These are phyloP conservation scores for Drosophila pectinifera DNA, from an alignment of 1,140 invertebrate genomes.

Conservation along the genomic window DNA sequence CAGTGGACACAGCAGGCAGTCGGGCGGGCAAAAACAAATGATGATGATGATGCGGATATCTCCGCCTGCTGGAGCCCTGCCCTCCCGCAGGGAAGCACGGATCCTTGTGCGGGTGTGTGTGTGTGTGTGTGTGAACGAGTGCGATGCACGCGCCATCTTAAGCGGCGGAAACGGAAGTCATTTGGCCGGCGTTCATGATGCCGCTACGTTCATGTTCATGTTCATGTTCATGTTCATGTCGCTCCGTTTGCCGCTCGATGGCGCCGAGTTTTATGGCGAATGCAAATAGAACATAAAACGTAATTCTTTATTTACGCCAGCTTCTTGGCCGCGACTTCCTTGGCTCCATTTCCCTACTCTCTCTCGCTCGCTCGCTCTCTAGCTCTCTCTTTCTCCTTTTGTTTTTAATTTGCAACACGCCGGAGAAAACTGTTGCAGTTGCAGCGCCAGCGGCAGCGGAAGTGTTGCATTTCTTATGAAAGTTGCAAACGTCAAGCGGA, in stretches of 20 bases:
- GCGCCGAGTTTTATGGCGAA: slow-evolving; percentile 70
- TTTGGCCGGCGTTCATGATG: slow-evolving; percentile 75
- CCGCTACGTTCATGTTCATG: slow-evolving; percentile 46
- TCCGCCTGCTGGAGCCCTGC: slow-evolving; percentile 17
- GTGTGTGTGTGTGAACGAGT: slow-evolving; percentile 38
- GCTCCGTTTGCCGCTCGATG: slow-evolving; percentile 48
- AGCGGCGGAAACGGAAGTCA: slow-evolving; percentile 81
- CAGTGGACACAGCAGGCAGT: slow-evolving; percentile 64
- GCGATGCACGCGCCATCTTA: slow-evolving; percentile 65
- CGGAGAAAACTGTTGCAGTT: slow-evolving; percentile 52
- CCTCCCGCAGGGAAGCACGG: not conserved
- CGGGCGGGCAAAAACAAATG: slow-evolving; percentile 73
- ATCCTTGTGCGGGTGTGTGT: too few species aligned
- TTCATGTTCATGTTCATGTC: slow-evolving; percentile 46
- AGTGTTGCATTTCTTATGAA: slow-evolving; percentile 70
- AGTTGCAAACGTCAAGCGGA: slow-evolving; percentile 48
- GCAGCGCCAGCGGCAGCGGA: slow-evolving; percentile 34
- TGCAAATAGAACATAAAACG: slow-evolving; percentile 71
- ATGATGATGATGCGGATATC: slow-evolving; percentile 61
- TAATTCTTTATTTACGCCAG: slow-evolving; percentile 68
- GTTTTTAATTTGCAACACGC: slow-evolving; percentile 49
- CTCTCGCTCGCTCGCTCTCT: not conserved
- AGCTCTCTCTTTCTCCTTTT: not conserved
- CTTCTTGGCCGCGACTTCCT: slow-evolving; percentile 12
- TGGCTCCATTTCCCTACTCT: not conserved